Evolutionary conservation across 1,140 invertebrate species (phyloP).

Genomic region (Monochamus saltuarius): DNA sequence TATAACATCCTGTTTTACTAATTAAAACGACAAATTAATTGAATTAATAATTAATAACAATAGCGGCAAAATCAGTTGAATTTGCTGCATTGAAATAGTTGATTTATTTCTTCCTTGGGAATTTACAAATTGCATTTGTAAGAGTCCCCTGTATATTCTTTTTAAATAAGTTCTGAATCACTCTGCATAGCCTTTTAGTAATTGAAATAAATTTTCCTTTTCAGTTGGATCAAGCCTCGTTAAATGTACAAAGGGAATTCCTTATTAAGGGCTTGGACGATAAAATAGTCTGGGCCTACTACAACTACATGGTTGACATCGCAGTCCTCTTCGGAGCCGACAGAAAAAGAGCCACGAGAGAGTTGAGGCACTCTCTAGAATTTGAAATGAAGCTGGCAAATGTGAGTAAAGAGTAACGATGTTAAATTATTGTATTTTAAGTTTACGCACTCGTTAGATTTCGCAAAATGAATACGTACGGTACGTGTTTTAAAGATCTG

Average conservation of each 20-base stretch:
- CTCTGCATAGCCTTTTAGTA: no score
- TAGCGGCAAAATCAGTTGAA: no score
- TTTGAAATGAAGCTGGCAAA: slow-evolving; percentile 95
- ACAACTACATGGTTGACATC: slow-evolving; percentile 83
- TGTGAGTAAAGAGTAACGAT: slow-evolving; percentile 58
- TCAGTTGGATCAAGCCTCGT: slow-evolving; percentile 87
- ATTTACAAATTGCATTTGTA: no score
- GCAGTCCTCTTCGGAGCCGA: slow-evolving; percentile 85
- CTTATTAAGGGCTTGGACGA: slow-evolving; percentile 80
- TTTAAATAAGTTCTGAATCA: no score
- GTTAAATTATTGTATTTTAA: background rate
- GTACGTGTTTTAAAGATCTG: no score
- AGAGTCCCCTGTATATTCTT: no score
- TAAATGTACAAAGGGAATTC: slow-evolving; percentile 88
- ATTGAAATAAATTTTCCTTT: slow-evolving; percentile 16
- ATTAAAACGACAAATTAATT: no score
- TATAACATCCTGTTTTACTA: no score
- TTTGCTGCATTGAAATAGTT: no score
- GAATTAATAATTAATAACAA: no score
- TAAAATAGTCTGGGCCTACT: slow-evolving; percentile 77
- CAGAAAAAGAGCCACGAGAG: slow-evolving; percentile 63
- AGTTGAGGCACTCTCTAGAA: slow-evolving; percentile 79
- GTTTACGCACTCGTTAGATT: background rate
- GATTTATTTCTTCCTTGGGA: no score
- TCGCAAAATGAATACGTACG: no score